phyloP scores from a whole-genome alignment of 2,888 invertebrate species.

The Drosophila yooni region DNA sequence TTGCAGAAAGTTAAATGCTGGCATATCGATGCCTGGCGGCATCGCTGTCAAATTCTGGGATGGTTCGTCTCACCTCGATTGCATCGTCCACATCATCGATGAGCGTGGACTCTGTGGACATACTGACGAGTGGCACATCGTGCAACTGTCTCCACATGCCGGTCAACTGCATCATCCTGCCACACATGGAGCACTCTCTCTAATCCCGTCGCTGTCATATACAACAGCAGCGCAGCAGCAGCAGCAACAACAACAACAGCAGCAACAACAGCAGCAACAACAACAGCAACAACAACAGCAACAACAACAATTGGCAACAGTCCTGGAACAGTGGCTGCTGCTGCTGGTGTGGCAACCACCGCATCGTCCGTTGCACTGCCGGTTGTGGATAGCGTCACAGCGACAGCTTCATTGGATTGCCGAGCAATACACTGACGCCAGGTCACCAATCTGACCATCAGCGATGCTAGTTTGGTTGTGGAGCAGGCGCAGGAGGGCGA shows the following conservation, averaged over 20 bases:
- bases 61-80: slow-evolving; percentile 75
- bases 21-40: slow-evolving; percentile 48
- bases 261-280: background rate
- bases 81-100: slow-evolving; percentile 81
- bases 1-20: slow-evolving; percentile 72
- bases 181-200: slow-evolving; percentile 8
- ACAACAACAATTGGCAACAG: slow-evolving; percentile 26
- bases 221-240: slow-evolving; percentile 1
- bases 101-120: slow-evolving; percentile 78
- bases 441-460: slow-evolving; percentile 67
- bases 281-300: background rate
- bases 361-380: slow-evolving; percentile 33
- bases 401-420: slow-evolving; percentile 63
- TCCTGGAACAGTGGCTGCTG: slow-evolving; percentile 13
- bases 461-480: slow-evolving; percentile 82
- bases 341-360: slow-evolving; percentile 8
- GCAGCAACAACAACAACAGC: background rate
- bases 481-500: slow-evolving; percentile 88
- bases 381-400: slow-evolving; percentile 39
- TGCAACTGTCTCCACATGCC: slow-evolving; percentile 7
- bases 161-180: slow-evolving; percentile 34
- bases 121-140: slow-evolving; percentile 56
- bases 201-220: background rate
- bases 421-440: slow-evolving; percentile 71
- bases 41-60: slow-evolving; percentile 54